phyloP scores from a whole-genome alignment of 2,888 invertebrate species.

The Coenonympha glycerion region DNA sequence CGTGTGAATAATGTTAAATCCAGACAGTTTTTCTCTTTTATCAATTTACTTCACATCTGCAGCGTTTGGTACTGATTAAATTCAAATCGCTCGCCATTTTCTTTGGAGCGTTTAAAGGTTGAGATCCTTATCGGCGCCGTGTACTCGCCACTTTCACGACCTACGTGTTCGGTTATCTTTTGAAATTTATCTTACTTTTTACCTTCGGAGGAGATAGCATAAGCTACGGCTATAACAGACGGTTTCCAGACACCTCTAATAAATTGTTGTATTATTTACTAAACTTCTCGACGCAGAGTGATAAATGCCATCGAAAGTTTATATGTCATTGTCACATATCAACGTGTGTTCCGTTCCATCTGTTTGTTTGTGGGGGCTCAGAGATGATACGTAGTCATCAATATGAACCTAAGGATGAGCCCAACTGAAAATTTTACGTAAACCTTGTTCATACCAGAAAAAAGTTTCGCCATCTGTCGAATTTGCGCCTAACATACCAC shows the following conservation, averaged over 20 bases:
- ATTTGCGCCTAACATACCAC: too few species aligned
- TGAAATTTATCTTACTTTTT: slow-evolving; percentile 25
- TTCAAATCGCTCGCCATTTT: slow-evolving; percentile 36
- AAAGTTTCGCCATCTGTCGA: too few species aligned
- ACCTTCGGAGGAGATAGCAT: not conserved
- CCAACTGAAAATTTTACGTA: too few species aligned
- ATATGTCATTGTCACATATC: too few species aligned
- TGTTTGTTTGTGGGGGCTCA: too few species aligned
- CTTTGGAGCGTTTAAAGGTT: slow-evolving; percentile 32
- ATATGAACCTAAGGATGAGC: too few species aligned
- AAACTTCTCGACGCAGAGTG: too few species aligned
- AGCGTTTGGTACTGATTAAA: slow-evolving; percentile 58
- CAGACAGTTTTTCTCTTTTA: slow-evolving; percentile 61
- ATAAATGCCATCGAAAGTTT: too few species aligned
- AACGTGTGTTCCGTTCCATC: too few species aligned
- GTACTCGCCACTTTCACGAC: slow-evolving; percentile 33
- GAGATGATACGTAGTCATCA: too few species aligned
- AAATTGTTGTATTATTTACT: too few species aligned
- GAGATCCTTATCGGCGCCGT: slow-evolving; percentile 31
- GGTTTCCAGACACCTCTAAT: not conserved
- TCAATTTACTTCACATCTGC: slow-evolving; percentile 58
- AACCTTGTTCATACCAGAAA: too few species aligned
- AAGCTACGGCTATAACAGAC: not conserved
- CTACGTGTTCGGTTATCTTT: slow-evolving; percentile 30
- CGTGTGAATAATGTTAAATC: slow-evolving; percentile 68